Base-by-base conservation (phyloP, 2,888 invertebrate species). In the Cerceris rybyensis region DNA sequence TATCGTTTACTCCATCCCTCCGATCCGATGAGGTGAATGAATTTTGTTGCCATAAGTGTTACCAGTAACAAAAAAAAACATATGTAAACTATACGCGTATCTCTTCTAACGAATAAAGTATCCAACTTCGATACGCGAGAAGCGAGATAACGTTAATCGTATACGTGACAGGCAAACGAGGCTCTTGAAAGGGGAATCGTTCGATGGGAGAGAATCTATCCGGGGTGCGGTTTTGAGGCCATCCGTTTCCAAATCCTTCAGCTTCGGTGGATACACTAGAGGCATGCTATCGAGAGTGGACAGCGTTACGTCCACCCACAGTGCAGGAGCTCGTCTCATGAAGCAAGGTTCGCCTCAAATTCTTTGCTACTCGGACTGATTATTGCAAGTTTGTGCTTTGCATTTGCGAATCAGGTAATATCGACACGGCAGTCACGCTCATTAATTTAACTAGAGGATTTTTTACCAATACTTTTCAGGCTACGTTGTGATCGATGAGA, bases 191-290 rank as follows among this genome's bases (percentile, higher is more conserved):
- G 93, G 93, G 14, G 94, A 94, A 84, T 93, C 93, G 7, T 93
- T 93, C 78, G 94, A 94, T 76, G 93, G 92, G 17, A 90, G 92
- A 41, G 93, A 93, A 69, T 92, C 92, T 1, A 91, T 92, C 65
- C 91, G 92, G 55, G 88, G 94, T 92, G 88, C 92, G 60, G 91
- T 92, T 6, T 85, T 93, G 43, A 90, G 93, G 43, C 93, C 93
- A 9, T 94, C 95, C 14, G 95, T 96, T 58, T 96, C 96, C 60
- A 97, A 97, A 92, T 97, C 97, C 65, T 97, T 97, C 93, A 98
- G 97, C 92, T 98, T 98, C 89, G 97, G 97, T 11, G 98, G 97
- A 2, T 97, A 97, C 90, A 95, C 95, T 13, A 94, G 93, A 42
- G 93, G 93, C 14, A 93, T 93, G 86, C 92, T 94, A 82, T 93